Conservation (phyloP, 2,888 invertebrate genomes). For the Xanthorhoe designata region DNA sequence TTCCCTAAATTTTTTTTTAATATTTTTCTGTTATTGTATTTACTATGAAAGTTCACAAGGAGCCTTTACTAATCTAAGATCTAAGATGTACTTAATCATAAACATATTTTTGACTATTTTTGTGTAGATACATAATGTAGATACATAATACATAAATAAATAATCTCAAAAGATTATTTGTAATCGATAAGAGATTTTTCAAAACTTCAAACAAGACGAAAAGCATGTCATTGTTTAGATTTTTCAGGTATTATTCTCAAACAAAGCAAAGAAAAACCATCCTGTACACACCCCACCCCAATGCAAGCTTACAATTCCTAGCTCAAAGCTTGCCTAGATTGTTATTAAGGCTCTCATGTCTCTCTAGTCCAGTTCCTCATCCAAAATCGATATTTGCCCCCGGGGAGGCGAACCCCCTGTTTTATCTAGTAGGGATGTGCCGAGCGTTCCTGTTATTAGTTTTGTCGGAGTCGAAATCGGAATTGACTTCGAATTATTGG, state of each 20-base stretch:
- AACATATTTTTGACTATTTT: too few species aligned
- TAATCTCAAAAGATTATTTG: too few species aligned
- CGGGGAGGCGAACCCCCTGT: slow-evolving; percentile 69
- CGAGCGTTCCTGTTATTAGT: slow-evolving; percentile 7
- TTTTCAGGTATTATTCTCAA: neutral
- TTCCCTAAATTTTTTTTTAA: too few species aligned
- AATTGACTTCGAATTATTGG: neutral
- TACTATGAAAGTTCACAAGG: too few species aligned
- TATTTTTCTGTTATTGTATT: too few species aligned
- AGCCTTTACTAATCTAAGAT: too few species aligned
- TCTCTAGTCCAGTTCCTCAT: slow-evolving; percentile 84
- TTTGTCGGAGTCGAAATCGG: slow-evolving; percentile 1
- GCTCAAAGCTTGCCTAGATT: slow-evolving; percentile 68
- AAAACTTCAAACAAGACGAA: too few species aligned
- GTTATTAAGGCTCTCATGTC: slow-evolving; percentile 83
- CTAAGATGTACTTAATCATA: too few species aligned
- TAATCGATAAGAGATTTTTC: too few species aligned
- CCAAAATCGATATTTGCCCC: slow-evolving; percentile 82
- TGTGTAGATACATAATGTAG: too few species aligned
- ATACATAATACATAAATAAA: too few species aligned
- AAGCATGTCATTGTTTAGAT: too few species aligned
- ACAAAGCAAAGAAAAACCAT: neutral
- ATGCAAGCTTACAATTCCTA: slow-evolving; percentile 50
- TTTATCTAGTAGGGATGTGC: slow-evolving; percentile 58
- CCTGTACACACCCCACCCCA: slow-evolving; percentile 4